Conservation (phyloP, 2,797 vertebrate species). For the Darevskia mixta region DNA sequence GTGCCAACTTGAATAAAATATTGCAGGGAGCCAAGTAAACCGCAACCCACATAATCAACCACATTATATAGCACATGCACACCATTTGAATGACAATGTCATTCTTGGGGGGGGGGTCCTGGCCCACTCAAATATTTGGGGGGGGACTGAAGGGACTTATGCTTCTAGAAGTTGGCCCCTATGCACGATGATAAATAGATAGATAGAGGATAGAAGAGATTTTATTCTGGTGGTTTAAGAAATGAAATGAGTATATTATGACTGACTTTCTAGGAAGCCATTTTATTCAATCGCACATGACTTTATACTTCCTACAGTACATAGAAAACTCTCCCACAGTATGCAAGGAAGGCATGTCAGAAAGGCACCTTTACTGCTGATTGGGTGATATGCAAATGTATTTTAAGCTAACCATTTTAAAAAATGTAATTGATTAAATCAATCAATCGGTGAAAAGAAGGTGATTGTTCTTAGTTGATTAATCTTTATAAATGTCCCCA, state of each 20-base stretch:
- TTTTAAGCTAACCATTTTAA: background rate
- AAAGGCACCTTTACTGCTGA: background rate
- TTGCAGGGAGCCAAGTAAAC: too few species aligned
- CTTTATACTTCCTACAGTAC: background rate
- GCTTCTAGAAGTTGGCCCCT: too few species aligned
- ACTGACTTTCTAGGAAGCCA: background rate
- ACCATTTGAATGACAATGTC: too few species aligned
- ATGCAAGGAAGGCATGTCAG: too few species aligned
- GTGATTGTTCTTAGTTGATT: background rate
- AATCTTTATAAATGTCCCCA: background rate
- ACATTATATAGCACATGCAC: too few species aligned
- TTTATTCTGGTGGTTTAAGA: background rate
- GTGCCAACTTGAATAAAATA: too few species aligned
- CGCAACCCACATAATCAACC: too few species aligned
- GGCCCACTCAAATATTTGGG: too few species aligned
- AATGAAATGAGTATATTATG: background rate
- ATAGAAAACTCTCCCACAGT: too few species aligned
- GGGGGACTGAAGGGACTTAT: too few species aligned
- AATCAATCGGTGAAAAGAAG: background rate
- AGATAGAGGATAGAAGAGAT: background rate
- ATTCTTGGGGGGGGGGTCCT: too few species aligned
- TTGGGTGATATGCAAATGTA: background rate
- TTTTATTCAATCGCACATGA: background rate
- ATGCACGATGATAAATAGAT: too few species aligned
- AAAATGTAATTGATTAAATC: background rate